Evolutionary conservation across 2,113 vertebrate species (phyloP).

Genomic region (Trachemys scripta): DNA sequence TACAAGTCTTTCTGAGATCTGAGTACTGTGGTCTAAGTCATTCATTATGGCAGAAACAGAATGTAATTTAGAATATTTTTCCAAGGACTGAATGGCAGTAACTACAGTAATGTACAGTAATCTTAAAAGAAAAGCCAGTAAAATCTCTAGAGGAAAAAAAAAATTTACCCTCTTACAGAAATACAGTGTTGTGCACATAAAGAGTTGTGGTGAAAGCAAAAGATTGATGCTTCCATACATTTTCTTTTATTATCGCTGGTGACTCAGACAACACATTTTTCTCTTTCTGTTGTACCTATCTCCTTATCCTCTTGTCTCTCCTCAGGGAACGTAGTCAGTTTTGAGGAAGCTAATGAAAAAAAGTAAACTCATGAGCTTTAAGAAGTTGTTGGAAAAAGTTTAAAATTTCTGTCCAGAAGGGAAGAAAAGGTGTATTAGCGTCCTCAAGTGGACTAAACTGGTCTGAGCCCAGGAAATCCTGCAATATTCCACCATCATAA

Average conservation of each 20-base stretch:
- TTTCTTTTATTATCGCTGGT: not conserved
- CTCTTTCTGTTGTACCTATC: not conserved
- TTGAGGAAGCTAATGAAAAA: not conserved
- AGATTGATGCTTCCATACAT: not conserved
- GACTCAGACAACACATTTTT: not conserved
- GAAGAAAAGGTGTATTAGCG: not conserved
- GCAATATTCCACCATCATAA: not conserved
- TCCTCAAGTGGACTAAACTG: not conserved
- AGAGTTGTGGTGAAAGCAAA: not conserved
- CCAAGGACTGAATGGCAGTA: not conserved
- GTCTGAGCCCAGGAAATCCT: not conserved
- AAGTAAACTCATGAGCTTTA: not conserved
- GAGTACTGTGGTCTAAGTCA: not conserved
- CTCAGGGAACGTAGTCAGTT: not conserved
- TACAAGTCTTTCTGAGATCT: not conserved
- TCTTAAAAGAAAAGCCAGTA: not conserved
- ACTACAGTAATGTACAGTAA: not conserved
- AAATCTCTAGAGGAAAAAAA: not conserved
- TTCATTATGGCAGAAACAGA: not conserved
- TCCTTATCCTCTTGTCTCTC: not conserved
- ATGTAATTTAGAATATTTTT: not conserved
- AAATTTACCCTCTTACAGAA: not conserved
- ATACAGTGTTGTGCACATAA: not conserved
- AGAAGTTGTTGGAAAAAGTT: not conserved
- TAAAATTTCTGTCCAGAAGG: fast-evolving